Percentiles rank a stretch among this genome's conserved stretches.
These are phyloP conservation scores for Nerophis lumbriciformis DNA, from an alignment of 2,113 vertebrate genomes.

Conservation along the genomic window DNA sequence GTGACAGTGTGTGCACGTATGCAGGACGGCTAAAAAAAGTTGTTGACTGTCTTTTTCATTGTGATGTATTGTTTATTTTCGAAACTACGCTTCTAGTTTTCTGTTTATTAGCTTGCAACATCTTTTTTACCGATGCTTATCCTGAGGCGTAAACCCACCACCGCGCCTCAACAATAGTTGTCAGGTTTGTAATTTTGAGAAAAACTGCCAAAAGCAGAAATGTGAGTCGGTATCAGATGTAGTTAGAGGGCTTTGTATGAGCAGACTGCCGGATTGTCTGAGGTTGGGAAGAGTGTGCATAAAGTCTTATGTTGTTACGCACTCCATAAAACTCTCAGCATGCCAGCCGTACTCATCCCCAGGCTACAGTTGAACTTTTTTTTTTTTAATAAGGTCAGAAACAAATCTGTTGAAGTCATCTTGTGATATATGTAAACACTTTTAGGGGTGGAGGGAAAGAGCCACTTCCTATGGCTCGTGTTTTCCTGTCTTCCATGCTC, in stretches of 20 bases:
- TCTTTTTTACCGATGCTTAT: background rate
- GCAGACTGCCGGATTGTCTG: background rate
- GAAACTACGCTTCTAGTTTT: background rate
- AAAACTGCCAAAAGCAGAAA: background rate
- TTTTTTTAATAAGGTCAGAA: conserved; percentile 59
- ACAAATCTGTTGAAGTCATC: conserved; percentile 51
- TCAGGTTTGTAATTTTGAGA: background rate
- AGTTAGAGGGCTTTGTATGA: background rate
- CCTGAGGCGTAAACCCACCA: background rate
- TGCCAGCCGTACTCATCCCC: conserved; percentile 22
- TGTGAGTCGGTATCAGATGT: background rate
- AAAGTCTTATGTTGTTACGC: background rate
- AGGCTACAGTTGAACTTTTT: conserved; percentile 28
- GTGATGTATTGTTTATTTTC: background rate
- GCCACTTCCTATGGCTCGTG: conserved; percentile 17
- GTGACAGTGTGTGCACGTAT: too few species aligned
- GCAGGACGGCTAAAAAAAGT: too few species aligned
- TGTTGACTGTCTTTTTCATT: background rate
- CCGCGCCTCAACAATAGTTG: background rate
- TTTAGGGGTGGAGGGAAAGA: conserved; percentile 22
- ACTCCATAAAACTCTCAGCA: background rate
- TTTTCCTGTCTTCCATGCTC: conserved; percentile 29
- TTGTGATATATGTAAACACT: conserved; percentile 48
- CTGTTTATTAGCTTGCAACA: background rate
- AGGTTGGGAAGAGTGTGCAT: background rate